A percentile compares a stretch with the other conserved stretches of the same genome.
These are phyloP conservation scores for Calameuta idolon DNA, from an alignment of 2,888 invertebrate genomes.

Conservation along the genomic window DNA sequence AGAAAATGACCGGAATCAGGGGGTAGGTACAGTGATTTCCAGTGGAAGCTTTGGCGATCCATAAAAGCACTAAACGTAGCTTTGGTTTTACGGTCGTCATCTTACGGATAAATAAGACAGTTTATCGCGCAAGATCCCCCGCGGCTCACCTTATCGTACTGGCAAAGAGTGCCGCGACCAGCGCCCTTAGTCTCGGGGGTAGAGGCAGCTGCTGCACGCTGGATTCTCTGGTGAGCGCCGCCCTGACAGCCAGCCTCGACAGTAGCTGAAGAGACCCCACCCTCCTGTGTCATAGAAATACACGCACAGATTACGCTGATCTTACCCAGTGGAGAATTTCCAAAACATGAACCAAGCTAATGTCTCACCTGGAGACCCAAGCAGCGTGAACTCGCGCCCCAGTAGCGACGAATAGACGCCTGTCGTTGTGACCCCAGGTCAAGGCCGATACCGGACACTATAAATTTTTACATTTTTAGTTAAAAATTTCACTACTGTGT, in stretches of 20 bases:
- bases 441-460: conserved; percentile 90
- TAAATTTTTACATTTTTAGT: conserved; percentile 32
- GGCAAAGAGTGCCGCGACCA: conserved; percentile 88
- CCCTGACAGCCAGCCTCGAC: conserved; percentile 85
- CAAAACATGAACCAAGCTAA: neutral
- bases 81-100: conserved; percentile 2
- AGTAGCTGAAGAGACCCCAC: conserved; percentile 92
- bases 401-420: conserved; percentile 92
- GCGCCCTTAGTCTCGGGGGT: conserved; percentile 86
- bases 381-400: conserved; percentile 94
- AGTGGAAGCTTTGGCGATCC: no score
- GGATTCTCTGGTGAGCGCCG: conserved; percentile 79
- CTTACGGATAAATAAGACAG: conserved; percentile 11
- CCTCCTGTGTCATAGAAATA: conserved; percentile 68
- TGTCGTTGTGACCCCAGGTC: conserved; percentile 99
- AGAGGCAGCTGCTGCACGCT: conserved; percentile 85
- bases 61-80: conserved; percentile 3
- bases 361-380: conserved; percentile 79
- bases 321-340: neutral
- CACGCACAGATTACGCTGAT: neutral
- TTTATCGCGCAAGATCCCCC: conserved; percentile 5
- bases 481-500: no score
- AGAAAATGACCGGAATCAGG: no score
- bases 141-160: conserved; percentile 79
- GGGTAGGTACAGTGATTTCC: no score